Evolutionary conservation across 35 echinoderm and acorn worm species (phyloP).

Genomic region (Holothuria glaberrima): DNA sequence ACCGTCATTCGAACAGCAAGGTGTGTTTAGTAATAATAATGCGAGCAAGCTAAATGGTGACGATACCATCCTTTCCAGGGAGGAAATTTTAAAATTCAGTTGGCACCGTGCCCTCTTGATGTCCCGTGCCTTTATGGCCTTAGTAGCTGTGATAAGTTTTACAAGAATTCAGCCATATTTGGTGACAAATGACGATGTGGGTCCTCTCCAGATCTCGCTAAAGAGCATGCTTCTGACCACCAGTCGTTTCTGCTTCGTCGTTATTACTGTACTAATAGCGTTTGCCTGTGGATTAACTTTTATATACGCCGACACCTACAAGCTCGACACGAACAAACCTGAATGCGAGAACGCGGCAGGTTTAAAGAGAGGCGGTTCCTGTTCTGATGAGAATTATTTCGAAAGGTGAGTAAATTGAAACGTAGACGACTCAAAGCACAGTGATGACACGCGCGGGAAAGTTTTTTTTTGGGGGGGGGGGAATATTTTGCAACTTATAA

Average conservation of each 20-base stretch:
- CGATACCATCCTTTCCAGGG: not conserved
- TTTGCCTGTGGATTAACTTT: constrained; percentile 78
- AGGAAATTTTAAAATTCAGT: not conserved
- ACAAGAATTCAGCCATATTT: constrained; percentile 70
- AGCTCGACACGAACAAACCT: not conserved
- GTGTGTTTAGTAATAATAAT: not conserved
- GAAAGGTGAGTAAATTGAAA: constrained; percentile 10
- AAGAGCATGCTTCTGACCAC: constrained; percentile 74
- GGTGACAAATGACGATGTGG: constrained; percentile 71
- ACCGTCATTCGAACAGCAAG: constrained; percentile 20
- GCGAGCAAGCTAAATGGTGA: not conserved
- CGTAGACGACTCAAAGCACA: too few species aligned
- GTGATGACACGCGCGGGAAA: too few species aligned
- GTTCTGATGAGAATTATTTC: constrained; percentile 52
- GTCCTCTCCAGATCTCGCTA: constrained; percentile 77
- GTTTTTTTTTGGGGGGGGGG: too few species aligned
- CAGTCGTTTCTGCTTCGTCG: constrained; percentile 72
- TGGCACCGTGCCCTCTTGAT: constrained; percentile 21
- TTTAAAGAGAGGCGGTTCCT: constrained; percentile 48
- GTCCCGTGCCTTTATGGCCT: constrained; percentile 57
- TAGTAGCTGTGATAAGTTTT: constrained; percentile 64
- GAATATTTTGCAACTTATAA: too few species aligned
- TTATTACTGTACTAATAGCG: constrained; percentile 65
- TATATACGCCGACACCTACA: constrained; percentile 64
- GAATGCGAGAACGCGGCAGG: constrained; percentile 39